Evolutionary conservation across 2,888 invertebrate species (phyloP).

Genomic region (Plagodis dolabraria): DNA sequence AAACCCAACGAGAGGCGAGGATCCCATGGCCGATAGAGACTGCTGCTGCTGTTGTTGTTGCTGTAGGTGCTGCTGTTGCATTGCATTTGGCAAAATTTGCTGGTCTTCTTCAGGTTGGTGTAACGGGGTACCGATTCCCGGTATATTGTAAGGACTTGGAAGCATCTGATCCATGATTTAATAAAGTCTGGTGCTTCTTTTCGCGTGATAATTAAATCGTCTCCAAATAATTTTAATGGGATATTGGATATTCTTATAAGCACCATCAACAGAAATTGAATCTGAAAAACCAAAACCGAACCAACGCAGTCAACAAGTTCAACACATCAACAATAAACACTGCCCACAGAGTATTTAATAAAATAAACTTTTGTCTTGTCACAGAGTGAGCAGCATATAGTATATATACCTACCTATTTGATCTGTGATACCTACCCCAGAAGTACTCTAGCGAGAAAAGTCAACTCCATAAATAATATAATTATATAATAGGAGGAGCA

Average conservation of each 20-base stretch:
- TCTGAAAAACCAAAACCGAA: neutral
- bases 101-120: constrained; percentile 97
- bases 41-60: constrained; percentile 89
- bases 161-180: constrained; percentile 94
- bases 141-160: constrained; percentile 95
- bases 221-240: neutral
- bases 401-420: too few relatives aligned
- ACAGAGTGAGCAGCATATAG: too few relatives aligned
- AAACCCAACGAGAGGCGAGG: constrained; percentile 86
- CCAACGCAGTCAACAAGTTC: too few relatives aligned
- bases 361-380: too few relatives aligned
- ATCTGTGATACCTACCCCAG: too few relatives aligned
- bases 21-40: constrained; percentile 84
- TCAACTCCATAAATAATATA: too few relatives aligned
- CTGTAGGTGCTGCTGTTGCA: constrained; percentile 89
- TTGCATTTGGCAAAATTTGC: constrained; percentile 93
- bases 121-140: constrained; percentile 94
- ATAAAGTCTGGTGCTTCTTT: constrained; percentile 15
- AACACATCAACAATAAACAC: too few relatives aligned
- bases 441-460: too few relatives aligned
- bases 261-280: neutral
- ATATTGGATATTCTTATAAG: neutral
- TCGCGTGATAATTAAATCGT: too few relatives aligned
- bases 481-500: too few relatives aligned
- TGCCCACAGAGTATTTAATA: too few relatives aligned